Percentiles rank a stretch among this genome's conserved stretches.
Evolutionary conservation across 2,888 invertebrate genomes (phyloP).

Genomic region (Aleiodes alternator): DNA sequence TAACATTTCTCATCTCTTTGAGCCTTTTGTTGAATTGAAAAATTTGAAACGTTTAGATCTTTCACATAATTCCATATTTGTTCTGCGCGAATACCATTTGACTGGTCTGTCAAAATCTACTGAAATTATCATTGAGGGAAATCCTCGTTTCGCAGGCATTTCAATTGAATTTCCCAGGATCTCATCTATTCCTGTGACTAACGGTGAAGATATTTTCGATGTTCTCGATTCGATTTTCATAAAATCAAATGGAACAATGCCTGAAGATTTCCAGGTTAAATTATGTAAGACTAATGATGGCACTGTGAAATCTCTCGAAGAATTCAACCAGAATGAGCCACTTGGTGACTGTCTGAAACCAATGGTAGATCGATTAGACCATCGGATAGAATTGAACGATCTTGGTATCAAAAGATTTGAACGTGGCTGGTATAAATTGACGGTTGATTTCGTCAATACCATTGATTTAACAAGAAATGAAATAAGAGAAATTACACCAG

Average conservation of each 20-base stretch:
- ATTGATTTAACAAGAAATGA: constrained; percentile 61
- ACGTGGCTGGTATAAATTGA: constrained; percentile 42
- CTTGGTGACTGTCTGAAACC: constrained; percentile 53
- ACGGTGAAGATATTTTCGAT: too few species aligned
- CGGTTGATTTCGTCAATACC: constrained; percentile 57
- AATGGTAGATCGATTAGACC: constrained; percentile 36
- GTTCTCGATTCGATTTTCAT: too few species aligned
- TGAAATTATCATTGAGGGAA: constrained; percentile 56
- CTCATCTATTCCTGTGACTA: constrained; percentile 40
- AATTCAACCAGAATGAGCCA: constrained; percentile 45
- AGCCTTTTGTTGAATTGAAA: constrained; percentile 58
- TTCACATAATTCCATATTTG: constrained; percentile 59
- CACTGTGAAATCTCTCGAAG: constrained; percentile 52
- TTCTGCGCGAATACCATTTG: constrained; percentile 58
- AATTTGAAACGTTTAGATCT: constrained; percentile 60
- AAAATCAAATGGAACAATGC: too few species aligned
- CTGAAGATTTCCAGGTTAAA: constrained; percentile 46
- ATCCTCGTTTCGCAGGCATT: constrained; percentile 57
- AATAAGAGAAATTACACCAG: constrained; percentile 59
- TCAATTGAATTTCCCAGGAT: constrained; percentile 60
- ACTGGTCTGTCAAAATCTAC: constrained; percentile 58
- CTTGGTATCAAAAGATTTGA: constrained; percentile 59
- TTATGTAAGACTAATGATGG: constrained; percentile 55
- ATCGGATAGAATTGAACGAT: constrained; percentile 50
- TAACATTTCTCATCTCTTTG: too few species aligned